These are phyloP conservation scores for Mellilla xanthometata DNA, from an alignment of 2,888 invertebrate species.

Conservation along the genomic window DNA sequence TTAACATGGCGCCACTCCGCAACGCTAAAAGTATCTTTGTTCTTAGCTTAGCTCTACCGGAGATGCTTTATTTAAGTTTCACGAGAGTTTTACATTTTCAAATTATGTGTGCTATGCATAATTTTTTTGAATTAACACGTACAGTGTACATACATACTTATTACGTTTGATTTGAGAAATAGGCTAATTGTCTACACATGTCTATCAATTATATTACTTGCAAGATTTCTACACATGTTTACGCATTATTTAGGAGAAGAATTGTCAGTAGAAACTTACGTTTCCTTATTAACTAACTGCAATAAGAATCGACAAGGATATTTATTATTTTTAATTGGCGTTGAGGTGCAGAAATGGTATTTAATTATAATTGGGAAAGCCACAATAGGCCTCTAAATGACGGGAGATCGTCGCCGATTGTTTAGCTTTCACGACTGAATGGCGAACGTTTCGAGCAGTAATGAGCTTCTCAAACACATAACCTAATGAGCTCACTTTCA, in stretches of 20 bases:
- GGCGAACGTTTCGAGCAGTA: conserved; percentile 58
- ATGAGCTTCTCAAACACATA: conserved; percentile 55
- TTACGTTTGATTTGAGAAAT: conserved; percentile 48
- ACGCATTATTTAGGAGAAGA: too few species aligned
- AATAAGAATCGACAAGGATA: conserved; percentile 24
- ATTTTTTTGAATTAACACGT: conserved; percentile 20
- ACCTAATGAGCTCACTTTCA: conserved; percentile 57
- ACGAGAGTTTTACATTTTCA: too few species aligned
- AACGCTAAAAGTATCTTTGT: conserved; percentile 41
- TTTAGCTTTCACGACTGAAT: conserved; percentile 64
- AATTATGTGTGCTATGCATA: not conserved
- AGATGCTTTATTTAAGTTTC: too few species aligned
- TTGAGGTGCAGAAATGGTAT: conserved; percentile 47
- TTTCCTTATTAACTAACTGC: too few species aligned
- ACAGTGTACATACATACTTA: conserved; percentile 10
- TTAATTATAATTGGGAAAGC: conserved; percentile 60
- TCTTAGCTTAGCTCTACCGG: conserved; percentile 16
- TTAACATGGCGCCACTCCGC: conserved; percentile 37
- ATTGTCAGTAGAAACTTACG: too few species aligned
- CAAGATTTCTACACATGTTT: too few species aligned
- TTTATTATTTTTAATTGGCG: conserved; percentile 48
- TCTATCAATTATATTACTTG: too few species aligned
- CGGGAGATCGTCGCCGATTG: conserved; percentile 59
- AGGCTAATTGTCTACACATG: too few species aligned
- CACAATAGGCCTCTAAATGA: conserved; percentile 67